phyloP scores from a whole-genome alignment of 2,888 invertebrate species.

The Lottia gigantea region DNA sequence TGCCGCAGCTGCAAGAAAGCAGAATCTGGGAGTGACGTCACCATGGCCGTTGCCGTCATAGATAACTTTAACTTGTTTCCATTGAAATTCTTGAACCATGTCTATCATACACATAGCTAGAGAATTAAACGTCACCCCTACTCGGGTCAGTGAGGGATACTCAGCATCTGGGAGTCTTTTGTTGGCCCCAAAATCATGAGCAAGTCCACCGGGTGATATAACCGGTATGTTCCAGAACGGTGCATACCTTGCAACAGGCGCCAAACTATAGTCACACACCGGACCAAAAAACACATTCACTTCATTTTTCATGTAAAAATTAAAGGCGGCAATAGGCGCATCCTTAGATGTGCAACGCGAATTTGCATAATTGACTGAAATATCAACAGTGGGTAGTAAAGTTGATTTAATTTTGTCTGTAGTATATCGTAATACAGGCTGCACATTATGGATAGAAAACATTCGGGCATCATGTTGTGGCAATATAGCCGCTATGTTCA shows the following conservation, averaged over 20 bases:
- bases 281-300: slow-evolving; percentile 62
- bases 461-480: slow-evolving; percentile 24
- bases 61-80: slow-evolving; percentile 72
- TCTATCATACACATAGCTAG: slow-evolving; percentile 32
- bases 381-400: slow-evolving; percentile 29
- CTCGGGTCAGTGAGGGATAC: slow-evolving; percentile 43
- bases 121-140: slow-evolving; percentile 47
- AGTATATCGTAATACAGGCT: slow-evolving; percentile 47
- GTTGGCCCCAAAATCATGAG: slow-evolving; percentile 57
- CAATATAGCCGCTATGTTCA: slow-evolving; percentile 25
- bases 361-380: slow-evolving; percentile 46
- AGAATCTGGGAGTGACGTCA: slow-evolving; percentile 77
- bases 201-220: slow-evolving; percentile 74
- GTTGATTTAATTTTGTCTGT: slow-evolving; percentile 35
- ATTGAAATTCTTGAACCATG: slow-evolving; percentile 31
- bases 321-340: slow-evolving; percentile 57
- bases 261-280: slow-evolving; percentile 76
- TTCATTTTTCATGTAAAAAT: slow-evolving; percentile 41
- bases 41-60: slow-evolving; percentile 81
- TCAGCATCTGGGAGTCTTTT: slow-evolving; percentile 35
- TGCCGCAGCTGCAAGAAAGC: slow-evolving; percentile 81
- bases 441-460: slow-evolving; percentile 45
- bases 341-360: slow-evolving; percentile 49
- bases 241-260: slow-evolving; percentile 88
- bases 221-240: slow-evolving; percentile 93